phyloP scores from a whole-genome alignment of 2,113 vertebrate species.

The Tringa solitaria region DNA sequence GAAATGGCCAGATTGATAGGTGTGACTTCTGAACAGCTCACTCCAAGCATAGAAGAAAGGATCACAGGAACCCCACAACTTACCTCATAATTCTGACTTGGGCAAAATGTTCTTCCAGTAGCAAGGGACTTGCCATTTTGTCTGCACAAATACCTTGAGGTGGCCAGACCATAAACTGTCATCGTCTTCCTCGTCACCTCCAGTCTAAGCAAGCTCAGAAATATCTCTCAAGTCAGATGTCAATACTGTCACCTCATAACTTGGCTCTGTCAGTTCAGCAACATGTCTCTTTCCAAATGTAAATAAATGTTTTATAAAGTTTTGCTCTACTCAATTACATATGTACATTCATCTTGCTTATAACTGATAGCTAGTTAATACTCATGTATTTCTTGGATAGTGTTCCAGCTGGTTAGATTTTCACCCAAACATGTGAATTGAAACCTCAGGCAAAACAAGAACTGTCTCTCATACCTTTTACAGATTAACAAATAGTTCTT shows the following conservation, averaged over 20 bases:
- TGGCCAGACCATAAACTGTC: neutral
- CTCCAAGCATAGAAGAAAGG: neutral
- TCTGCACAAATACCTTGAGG: neutral
- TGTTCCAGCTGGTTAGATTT: conserved; percentile 56
- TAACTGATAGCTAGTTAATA: conserved; percentile 45
- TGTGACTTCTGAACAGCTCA: neutral
- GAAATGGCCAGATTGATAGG: neutral
- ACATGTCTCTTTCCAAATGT: neutral
- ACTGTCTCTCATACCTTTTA: conserved; percentile 69
- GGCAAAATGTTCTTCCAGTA: neutral
- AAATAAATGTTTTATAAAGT: neutral
- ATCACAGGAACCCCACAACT: neutral
- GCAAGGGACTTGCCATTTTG: neutral
- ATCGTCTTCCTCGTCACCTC: neutral
- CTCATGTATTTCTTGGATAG: neutral
- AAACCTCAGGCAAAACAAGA: conserved; percentile 60
- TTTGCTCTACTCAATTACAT: neutral
- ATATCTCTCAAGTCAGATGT: neutral
- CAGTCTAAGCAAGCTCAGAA: neutral
- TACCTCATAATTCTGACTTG: neutral
- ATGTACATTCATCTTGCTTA: conserved; percentile 30
- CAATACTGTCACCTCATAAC: neutral
- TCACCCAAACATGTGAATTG: conserved; percentile 28
- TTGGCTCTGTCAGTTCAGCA: neutral
- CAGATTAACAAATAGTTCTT: conserved; percentile 71